These are phyloP conservation scores for Gisinianus flammeolus DNA, from an alignment of 2,888 invertebrate species.

Conservation along the genomic window DNA sequence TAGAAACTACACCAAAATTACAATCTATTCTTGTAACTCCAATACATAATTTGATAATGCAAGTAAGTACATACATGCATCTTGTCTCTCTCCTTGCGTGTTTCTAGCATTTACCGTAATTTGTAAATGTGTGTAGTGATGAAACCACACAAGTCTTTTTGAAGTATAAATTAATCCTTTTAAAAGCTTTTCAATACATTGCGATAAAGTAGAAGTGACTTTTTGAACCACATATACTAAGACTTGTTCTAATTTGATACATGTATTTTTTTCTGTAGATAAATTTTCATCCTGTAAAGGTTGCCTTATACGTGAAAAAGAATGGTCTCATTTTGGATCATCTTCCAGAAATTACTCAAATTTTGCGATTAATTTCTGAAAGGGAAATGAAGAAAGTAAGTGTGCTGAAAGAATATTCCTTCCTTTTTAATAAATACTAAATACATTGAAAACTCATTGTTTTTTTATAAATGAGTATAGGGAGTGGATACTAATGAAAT, in stretches of 20 bases:
- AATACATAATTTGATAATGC: slow-evolving; percentile 83
- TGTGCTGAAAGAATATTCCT: neutral
- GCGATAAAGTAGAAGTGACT: too few relatives aligned
- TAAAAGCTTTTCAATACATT: too few relatives aligned
- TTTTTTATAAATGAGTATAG: slow-evolving; percentile 61
- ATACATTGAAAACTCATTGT: slow-evolving; percentile 8
- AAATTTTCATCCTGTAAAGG: slow-evolving; percentile 82
- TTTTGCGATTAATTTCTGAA: slow-evolving; percentile 82
- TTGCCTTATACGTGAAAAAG: slow-evolving; percentile 79
- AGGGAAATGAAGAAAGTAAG: slow-evolving; percentile 75
- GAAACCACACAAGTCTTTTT: too few relatives aligned
- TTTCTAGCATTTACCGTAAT: too few relatives aligned
- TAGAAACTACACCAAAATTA: slow-evolving; percentile 78
- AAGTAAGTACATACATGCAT: slow-evolving; percentile 60
- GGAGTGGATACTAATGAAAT: slow-evolving; percentile 85
- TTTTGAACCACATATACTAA: too few relatives aligned
- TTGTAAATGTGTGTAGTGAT: too few relatives aligned
- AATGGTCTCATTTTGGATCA: slow-evolving; percentile 75
- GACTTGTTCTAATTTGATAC: neutral
- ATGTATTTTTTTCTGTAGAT: slow-evolving; percentile 65
- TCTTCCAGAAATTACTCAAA: slow-evolving; percentile 74
- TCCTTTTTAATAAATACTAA: neutral
- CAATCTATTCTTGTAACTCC: slow-evolving; percentile 74
- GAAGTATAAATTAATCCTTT: too few relatives aligned
- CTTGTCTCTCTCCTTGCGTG: too few relatives aligned